Evolutionary conservation across 2,888 invertebrate species (phyloP).

Genomic region (Zhengitettix transpicula): DNA sequence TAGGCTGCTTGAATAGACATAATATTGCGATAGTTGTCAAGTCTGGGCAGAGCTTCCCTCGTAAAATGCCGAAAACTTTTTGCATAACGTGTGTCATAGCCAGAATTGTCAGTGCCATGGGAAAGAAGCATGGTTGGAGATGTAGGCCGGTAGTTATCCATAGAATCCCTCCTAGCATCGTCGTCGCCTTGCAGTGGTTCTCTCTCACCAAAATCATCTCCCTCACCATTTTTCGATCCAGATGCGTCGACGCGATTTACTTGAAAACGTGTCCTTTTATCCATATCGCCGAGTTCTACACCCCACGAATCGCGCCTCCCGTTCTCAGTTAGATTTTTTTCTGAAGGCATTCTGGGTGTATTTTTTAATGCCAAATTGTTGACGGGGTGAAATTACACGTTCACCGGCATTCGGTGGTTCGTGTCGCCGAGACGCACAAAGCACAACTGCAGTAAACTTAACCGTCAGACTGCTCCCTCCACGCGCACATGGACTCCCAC

Average conservation of each 20-base stretch:
- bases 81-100: slow-evolving; percentile 50
- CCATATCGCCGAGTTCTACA: slow-evolving; percentile 25
- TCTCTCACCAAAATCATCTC: slow-evolving; percentile 7
- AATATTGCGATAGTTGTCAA: slow-evolving; percentile 81
- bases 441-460: not conserved
- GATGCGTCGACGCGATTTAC: slow-evolving; percentile 41
- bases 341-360: not conserved
- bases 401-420: not conserved
- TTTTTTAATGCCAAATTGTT: too few species aligned
- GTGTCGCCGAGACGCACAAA: not conserved
- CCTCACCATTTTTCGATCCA: slow-evolving; percentile 22
- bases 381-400: too few species aligned
- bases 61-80: slow-evolving; percentile 76
- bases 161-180: slow-evolving; percentile 24
- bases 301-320: slow-evolving; percentile 12
- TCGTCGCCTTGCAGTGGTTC: slow-evolving; percentile 17
- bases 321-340: not conserved
- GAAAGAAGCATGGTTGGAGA: slow-evolving; percentile 22
- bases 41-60: slow-evolving; percentile 66
- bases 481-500: not conserved
- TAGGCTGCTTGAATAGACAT: slow-evolving; percentile 76
- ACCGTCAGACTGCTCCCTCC: not conserved
- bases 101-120: slow-evolving; percentile 4
- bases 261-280: slow-evolving; percentile 37
- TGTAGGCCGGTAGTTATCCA: slow-evolving; percentile 27